Percentiles rank a stretch among this genome's conserved stretches.
Evolutionary conservation across 2,113 vertebrate species (phyloP).

Genomic region (Festucalex cinctus): DNA sequence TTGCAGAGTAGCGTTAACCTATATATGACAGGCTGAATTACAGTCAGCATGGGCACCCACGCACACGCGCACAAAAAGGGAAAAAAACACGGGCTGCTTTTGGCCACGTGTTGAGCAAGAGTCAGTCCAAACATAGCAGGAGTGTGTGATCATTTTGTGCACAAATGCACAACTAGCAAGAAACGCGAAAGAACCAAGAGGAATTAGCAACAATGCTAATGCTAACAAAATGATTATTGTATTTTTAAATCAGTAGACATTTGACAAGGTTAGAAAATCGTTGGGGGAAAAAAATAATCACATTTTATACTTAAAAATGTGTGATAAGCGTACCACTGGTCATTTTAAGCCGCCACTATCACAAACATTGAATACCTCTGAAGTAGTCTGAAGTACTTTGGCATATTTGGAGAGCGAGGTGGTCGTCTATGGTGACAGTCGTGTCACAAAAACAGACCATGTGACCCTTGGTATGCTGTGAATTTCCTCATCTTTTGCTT

Average conservation of each 20-base stretch:
- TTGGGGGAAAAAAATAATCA: no score
- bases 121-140: conserved; percentile 50
- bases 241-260: no score
- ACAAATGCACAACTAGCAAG: not conserved
- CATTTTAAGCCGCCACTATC: no score
- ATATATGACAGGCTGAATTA: conserved; percentile 86
- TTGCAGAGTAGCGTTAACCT: conserved; percentile 80
- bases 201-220: conserved; percentile 15
- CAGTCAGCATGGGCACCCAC: conserved; percentile 74
- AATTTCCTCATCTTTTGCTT: conserved; percentile 34
- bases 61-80: conserved; percentile 40
- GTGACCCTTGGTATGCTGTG: conserved; percentile 17
- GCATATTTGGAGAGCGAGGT: not conserved
- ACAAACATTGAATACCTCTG: no score
- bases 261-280: no score
- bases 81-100: conserved; percentile 31
- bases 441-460: conserved; percentile 19
- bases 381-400: not conserved
- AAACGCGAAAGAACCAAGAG: conserved; percentile 1
- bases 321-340: no score
- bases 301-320: no score
- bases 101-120: conserved; percentile 47
- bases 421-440: not conserved
- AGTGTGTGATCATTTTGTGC: conserved; percentile 16
- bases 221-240: conserved; percentile 16